These are phyloP conservation scores for Eristalis arbustorum DNA, from an alignment of 2,888 invertebrate genomes.

Conservation along the genomic window DNA sequence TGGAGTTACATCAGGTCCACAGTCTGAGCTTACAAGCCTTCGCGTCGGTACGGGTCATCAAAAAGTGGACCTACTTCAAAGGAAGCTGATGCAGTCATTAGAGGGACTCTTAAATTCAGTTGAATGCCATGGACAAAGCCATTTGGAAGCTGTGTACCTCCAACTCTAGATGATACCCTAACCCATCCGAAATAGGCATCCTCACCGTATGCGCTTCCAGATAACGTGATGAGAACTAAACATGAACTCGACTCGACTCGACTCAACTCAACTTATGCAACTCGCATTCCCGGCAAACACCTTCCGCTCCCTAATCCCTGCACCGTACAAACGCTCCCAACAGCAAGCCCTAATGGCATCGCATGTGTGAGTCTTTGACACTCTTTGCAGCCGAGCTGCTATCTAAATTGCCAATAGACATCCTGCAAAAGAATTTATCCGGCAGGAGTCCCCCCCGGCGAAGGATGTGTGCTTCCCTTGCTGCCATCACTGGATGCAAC, in stretches of 20 bases:
- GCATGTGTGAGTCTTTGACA: conserved; percentile 33
- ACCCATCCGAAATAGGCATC: neutral
- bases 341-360: neutral
- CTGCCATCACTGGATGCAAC: conserved; percentile 44
- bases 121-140: no score
- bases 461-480: conserved; percentile 20
- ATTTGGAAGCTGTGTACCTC: no score
- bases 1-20: no score
- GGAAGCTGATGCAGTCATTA: no score
- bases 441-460: conserved; percentile 36
- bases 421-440: conserved; percentile 52
- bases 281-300: neutral
- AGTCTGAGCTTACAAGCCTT: no score
- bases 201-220: neutral
- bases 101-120: no score
- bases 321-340: no score
- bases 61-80: no score
- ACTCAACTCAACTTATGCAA: no score
- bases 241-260: neutral
- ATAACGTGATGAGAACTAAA: neutral
- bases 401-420: conserved; percentile 66
- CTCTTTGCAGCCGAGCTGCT: conserved; percentile 14
- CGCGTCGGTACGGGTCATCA: no score
- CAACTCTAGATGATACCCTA: neutral
- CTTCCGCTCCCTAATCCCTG: no score